Evolutionary conservation across 2,113 vertebrate genomes (phyloP).

Genomic region (Oncorhynchus clarkii): DNA sequence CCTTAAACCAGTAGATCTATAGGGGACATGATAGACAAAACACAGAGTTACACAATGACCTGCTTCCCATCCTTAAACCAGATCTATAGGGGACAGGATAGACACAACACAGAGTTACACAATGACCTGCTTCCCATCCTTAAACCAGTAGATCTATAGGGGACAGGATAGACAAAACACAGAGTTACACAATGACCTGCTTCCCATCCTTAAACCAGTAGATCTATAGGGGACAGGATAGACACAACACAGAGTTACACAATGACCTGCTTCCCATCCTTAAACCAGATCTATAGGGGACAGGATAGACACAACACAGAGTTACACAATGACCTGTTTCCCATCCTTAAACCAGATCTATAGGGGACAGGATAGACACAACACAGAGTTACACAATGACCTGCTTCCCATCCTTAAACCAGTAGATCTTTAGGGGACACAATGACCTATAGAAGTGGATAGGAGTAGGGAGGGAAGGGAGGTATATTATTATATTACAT

Average conservation of each 20-base stretch:
- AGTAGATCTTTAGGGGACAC: neutral
- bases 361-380: neutral
- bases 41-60: too few species aligned
- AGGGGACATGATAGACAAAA: too few species aligned
- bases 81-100: too few species aligned
- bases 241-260: neutral
- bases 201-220: too few species aligned
- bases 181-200: too few species aligned
- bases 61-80: neutral
- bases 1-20: neutral
- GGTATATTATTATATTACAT: too few species aligned
- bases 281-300: neutral
- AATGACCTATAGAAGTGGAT: neutral
- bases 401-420: neutral
- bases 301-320: too few species aligned
- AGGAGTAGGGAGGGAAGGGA: too few species aligned
- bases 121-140: too few species aligned
- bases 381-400: neutral
- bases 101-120: too few species aligned
- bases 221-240: neutral
- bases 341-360: slow-evolving; percentile 70
- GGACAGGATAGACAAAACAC: too few species aligned
- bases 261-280: neutral
- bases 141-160: too few species aligned
- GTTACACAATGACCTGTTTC: neutral